These are phyloP conservation scores for Pocillopora meandrina DNA, from an alignment of 92 coral and sea anemone genomes.

Conservation along the genomic window DNA sequence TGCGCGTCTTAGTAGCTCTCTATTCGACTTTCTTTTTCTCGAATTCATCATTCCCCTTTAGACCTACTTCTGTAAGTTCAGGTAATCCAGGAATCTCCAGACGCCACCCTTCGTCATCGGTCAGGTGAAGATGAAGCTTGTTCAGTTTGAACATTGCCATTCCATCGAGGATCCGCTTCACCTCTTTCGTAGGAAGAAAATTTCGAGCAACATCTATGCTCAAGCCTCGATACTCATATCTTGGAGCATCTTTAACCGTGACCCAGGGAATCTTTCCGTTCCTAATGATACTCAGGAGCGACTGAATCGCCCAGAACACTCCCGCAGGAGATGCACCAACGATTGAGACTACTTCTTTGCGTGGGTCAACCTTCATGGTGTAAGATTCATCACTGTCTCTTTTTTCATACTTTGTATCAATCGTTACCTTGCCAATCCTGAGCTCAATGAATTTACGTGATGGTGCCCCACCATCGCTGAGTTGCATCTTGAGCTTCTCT, in stretches of 20 bases:
- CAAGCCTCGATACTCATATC: constrained; percentile 45
- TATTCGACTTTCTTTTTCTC: background rate
- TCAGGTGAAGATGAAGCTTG: constrained; percentile 79
- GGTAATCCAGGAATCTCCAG: constrained; percentile 81
- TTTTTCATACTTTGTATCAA: constrained; percentile 20
- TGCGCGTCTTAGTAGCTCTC: background rate
- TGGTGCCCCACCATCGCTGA: background rate
- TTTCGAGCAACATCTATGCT: constrained; percentile 85
- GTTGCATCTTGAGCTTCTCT: constrained; percentile 19
- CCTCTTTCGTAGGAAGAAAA: constrained; percentile 75
- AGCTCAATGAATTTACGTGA: constrained; percentile 34
- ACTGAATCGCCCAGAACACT: constrained; percentile 71
- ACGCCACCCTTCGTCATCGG: constrained; percentile 91
- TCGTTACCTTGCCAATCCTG: constrained; percentile 41
- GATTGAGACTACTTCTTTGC: constrained; percentile 52
- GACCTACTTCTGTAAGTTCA: constrained; percentile 65
- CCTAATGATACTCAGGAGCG: constrained; percentile 53
- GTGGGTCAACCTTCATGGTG: constrained; percentile 62
- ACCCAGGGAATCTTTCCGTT: constrained; percentile 67
- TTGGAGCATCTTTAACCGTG: constrained; percentile 46
- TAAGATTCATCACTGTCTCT: constrained; percentile 69
- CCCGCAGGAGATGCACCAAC: constrained; percentile 66
- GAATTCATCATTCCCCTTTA: background rate
- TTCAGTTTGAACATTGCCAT: constrained; percentile 62
- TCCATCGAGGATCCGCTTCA: constrained; percentile 39